Percentiles rank a stretch among this genome's conserved stretches.
Evolutionary conservation across 2,113 vertebrate species (phyloP).

Genomic region (Muntiacus reevesi): DNA sequence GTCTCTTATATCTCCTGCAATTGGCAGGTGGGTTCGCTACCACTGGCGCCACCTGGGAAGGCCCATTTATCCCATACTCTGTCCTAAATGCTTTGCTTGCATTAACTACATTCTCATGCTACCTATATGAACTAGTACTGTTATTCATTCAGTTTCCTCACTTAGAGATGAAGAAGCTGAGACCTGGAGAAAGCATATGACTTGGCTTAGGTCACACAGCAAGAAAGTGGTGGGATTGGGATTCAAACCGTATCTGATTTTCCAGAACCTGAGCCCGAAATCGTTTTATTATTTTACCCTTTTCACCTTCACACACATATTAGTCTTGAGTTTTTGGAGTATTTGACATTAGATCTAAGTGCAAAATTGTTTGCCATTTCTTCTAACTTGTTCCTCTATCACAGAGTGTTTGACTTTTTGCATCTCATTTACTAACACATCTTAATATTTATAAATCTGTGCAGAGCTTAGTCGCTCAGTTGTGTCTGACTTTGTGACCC

Average conservation of each 20-base stretch:
- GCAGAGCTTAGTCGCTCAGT: neutral
- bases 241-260: neutral
- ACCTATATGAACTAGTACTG: neutral
- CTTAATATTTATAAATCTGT: neutral
- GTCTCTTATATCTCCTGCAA: neutral
- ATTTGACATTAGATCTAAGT: neutral
- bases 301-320: neutral
- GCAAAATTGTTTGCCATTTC: neutral
- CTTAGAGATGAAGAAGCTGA: neutral
- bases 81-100: neutral
- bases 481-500: neutral
- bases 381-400: neutral
- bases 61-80: neutral
- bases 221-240: neutral
- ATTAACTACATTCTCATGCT: neutral
- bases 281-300: neutral
- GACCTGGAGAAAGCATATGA: neutral
- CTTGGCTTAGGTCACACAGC: neutral
- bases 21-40: neutral
- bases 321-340: conserved; percentile 17
- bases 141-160: neutral
- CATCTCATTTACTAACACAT: neutral
- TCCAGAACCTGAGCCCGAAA: neutral
- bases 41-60: neutral
- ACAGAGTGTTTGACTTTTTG: neutral